A percentile compares a stretch with the other conserved stretches of the same genome.
phyloP scores from a whole-genome alignment of 1,140 invertebrate genomes.

The Belonocnema kinseyi region DNA sequence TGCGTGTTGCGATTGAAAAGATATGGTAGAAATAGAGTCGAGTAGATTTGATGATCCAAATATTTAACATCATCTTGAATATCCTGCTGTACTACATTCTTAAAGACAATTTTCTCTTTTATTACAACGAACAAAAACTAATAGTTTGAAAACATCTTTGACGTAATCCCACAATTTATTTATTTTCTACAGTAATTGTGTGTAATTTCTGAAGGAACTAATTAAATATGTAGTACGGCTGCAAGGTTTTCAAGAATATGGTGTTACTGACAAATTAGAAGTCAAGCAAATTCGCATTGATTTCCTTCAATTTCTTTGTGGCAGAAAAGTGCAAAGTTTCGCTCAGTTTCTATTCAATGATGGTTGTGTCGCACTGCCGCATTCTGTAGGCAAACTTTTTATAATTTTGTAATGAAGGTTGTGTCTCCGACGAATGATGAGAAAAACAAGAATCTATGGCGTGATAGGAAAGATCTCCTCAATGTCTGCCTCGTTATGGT shows the following conservation, averaged over 20 bases:
- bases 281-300: background rate
- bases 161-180: constrained; percentile 1
- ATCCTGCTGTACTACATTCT: background rate
- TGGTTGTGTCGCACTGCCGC: constrained; percentile 47
- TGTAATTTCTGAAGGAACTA: background rate
- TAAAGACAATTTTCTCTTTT: background rate
- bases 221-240: background rate
- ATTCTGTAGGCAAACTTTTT: constrained; percentile 60
- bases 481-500: constrained; percentile 10
- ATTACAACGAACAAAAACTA: too few species aligned
- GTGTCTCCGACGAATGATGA: constrained; percentile 64
- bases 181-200: background rate
- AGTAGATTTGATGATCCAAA: background rate
- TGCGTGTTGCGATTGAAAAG: background rate
- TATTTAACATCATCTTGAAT: background rate
- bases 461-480: background rate
- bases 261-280: background rate
- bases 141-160: too few species aligned
- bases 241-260: background rate
- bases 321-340: background rate
- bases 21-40: too few species aligned
- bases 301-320: constrained; percentile 11
- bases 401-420: constrained; percentile 74
- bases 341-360: constrained; percentile 2
- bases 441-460: constrained; percentile 30